Base-by-base conservation (phyloP, 2,113 vertebrate species). In the Laterallus jamaicensis region DNA sequence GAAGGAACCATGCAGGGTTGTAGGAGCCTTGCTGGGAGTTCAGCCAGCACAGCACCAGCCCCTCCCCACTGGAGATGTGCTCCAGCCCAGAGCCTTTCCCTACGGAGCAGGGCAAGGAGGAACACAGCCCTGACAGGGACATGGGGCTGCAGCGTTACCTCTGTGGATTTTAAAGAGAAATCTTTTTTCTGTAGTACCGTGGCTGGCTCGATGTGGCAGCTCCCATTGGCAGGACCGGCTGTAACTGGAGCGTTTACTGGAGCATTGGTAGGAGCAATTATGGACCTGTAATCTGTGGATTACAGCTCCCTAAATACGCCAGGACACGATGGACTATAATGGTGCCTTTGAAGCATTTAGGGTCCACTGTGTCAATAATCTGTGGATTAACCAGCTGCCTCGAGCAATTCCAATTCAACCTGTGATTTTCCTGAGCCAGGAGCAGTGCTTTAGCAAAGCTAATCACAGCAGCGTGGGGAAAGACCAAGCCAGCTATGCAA, bases 331-430 rank as follows among this genome's bases (percentile, higher is more conserved):
- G 59, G 20, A 62, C 40, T 83, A 37, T 35, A 73, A 90, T 86
- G 59, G 28, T 76, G 82, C 55, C 69, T 95, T 64, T 86, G 85
- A 95, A 82, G 80, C 60, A 74, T 52, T 86, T 70, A 76, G 60
- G 59, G 85, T 88, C 71, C 85, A 88, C 73, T 7, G 25, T 55
- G 54, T 81, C 92, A 85, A 69, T 92, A 89, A 95, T 76, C 88
- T 70, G 39, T 39, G 63, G 92, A 88, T 92, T 95, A 86, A 82
- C 22, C 2, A 9, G 66, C 37, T 0, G 5, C 74, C 76, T 79
- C 73, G 40, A 63, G 80, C 64, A 68, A 75, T 82, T 95, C 82
- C 70, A 32, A 56, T 52, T 86, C 79, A 86, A 31, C 37, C 35
- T 10, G 0, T 4, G 4, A 37, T 68, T 74, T 63, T 69, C 39